Evolutionary conservation across 2,888 invertebrate species (phyloP), one percentile per base, ranked within the genome.

Genomic region (Miltochrista miniata): DNA sequence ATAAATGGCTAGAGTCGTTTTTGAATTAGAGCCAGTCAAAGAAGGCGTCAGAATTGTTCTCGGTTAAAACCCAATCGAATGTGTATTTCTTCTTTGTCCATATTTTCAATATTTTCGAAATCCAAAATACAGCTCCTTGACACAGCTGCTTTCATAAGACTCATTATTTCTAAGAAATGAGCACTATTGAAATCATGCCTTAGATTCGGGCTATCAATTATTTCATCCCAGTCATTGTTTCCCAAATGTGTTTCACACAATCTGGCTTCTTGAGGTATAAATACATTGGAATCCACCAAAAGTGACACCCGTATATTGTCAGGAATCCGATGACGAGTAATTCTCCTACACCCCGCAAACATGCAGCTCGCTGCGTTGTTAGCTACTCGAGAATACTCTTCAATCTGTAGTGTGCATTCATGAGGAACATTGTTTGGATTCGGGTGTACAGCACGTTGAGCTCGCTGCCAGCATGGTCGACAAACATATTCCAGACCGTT

Each of bases 391-490:
- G 41, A 51, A 46, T 51, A 51, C 36, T 51, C 51, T 51, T 51
- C 45, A 30, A 51, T 13, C 15, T 51, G 51, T 4, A 51, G 41
- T 36, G 37, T 34, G 37, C 46, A 51, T 51, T 51, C 37, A 33
- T 51, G 45, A 2, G 51, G 51, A 37, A 15, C 18, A 46, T 14
- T 13, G 37, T 51, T 41, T 15, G 29, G 3, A 29, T 18, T 36
- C 18, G 45, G 45, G 29, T 45, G 44, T 10, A 35, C 46, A 42
- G 46, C 51, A n/a, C 51, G 45, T 46, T 51, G 36, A 41, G 38
- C 51, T 18, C 51, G 45, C 13, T 51, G 51, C 51, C 46, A 51
- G 36, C 51, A 51, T 45, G 46, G 51, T 45, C 46, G 38, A 46
- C 46, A 51, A 42, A 51, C 18, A 33, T 45, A 51, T 33, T 50